A percentile compares a stretch with the other conserved stretches of the same genome.
Evolutionary conservation across 35 echinoderm and acorn worm genomes (phyloP).

Genomic region (Apostichopus japonicus): DNA sequence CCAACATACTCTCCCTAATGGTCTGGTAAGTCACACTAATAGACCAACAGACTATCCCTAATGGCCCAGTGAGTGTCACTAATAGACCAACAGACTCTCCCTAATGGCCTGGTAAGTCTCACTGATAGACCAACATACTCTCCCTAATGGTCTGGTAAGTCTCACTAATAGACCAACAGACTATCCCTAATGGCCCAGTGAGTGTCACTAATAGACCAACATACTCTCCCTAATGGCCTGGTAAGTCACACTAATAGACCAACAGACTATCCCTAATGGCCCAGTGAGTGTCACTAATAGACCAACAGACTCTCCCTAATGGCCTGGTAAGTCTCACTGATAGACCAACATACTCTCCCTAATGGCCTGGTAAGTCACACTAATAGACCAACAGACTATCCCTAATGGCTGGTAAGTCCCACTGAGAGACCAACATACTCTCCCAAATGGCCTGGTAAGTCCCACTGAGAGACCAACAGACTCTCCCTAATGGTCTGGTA

Average conservation of each 20-base stretch:
- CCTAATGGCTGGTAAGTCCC: constrained; percentile 94
- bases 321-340: constrained; percentile 75
- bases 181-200: constrained; percentile 72
- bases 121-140: constrained; percentile 83
- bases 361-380: constrained; percentile 85
- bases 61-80: constrained; percentile 83
- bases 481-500: too few relatives aligned
- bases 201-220: neutral
- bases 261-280: too few relatives aligned
- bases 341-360: too few relatives aligned
- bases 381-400: constrained; percentile 89
- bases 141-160: constrained; percentile 98
- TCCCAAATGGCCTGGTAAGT: constrained; percentile 86
- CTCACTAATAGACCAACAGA: too few relatives aligned
- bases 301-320: constrained; percentile 98
- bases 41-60: constrained; percentile 95
- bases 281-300: neutral
- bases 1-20: too few relatives aligned
- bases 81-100: too few relatives aligned
- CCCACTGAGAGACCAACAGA: too few relatives aligned
- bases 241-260: too few relatives aligned
- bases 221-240: too few relatives aligned
- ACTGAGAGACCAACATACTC: too few relatives aligned
- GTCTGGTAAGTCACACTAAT: neutral
- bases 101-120: constrained; percentile 85